A percentile compares a stretch with the other conserved stretches of the same genome.
Evolutionary conservation across 2,797 vertebrate genomes (phyloP).

Genomic region (Allenopithecus nigroviridis): DNA sequence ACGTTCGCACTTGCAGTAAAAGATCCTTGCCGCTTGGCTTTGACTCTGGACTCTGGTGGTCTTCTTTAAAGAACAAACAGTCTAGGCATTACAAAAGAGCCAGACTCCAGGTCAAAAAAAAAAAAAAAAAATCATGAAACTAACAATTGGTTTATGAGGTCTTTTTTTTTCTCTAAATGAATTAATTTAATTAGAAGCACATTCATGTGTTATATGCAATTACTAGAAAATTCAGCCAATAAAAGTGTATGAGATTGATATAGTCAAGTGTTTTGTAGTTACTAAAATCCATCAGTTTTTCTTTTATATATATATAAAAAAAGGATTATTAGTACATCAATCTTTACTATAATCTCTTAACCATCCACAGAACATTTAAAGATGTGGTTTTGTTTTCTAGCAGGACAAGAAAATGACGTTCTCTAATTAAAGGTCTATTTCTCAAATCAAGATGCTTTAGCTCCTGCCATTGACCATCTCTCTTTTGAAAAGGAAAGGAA

Average conservation of each 20-base stretch:
- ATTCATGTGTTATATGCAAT: constrained; percentile 1
- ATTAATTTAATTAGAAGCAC: constrained; percentile 29
- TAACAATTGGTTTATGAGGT: constrained; percentile 44
- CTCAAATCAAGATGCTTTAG: constrained; percentile 21
- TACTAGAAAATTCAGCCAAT: constrained; percentile 23
- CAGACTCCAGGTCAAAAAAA: too few species aligned
- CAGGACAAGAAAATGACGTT: not conserved
- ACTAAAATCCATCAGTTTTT: not conserved
- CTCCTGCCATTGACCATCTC: not conserved
- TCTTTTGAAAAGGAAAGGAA: not conserved
- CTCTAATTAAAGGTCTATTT: constrained; percentile 12
- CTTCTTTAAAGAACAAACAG: too few species aligned
- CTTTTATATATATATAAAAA: not conserved
- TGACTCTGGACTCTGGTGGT: too few species aligned
- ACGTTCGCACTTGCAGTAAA: too few species aligned
- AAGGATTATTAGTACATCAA: not conserved
- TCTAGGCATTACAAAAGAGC: too few species aligned
- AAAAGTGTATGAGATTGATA: not conserved
- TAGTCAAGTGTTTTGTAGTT: not conserved
- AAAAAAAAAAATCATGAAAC: constrained; percentile 60
- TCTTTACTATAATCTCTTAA: not conserved
- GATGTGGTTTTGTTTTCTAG: not conserved
- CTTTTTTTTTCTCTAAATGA: constrained; percentile 29
- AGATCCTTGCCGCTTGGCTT: too few species aligned
- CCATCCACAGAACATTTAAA: not conserved